Conservation (phyloP, 2,888 invertebrate genomes). For the Macaria liturata region DNA sequence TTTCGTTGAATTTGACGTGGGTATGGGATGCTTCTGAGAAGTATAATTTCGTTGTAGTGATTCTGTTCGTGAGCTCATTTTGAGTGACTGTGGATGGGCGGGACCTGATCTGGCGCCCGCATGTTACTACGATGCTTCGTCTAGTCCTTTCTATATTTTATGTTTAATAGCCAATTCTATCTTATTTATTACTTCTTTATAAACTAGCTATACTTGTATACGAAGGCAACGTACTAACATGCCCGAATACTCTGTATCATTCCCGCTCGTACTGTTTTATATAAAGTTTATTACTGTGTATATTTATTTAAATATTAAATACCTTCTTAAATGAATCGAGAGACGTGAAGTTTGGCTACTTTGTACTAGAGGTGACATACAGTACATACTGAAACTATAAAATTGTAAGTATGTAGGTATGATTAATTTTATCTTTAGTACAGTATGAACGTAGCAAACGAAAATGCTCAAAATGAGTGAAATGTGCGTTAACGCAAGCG, state of each 20-base stretch:
- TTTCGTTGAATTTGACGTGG: constrained; percentile 18
- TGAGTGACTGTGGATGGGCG: constrained; percentile 61
- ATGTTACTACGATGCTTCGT: constrained; percentile 52
- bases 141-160: constrained; percentile 19
- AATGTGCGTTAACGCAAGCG: constrained; percentile 55
- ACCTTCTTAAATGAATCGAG: constrained; percentile 50
- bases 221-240: constrained; percentile 55
- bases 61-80: constrained; percentile 55
- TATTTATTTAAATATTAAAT: constrained; percentile 67
- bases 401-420: not conserved
- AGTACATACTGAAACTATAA: not conserved
- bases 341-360: constrained; percentile 18
- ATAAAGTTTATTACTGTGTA: constrained; percentile 51
- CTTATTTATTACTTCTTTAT: not conserved
- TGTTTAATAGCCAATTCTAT: not conserved
- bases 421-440: constrained; percentile 19
- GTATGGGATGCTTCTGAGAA: constrained; percentile 17
- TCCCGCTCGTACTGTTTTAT: constrained; percentile 60
- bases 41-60: constrained; percentile 35
- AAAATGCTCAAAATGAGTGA: constrained; percentile 70
- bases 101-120: constrained; percentile 57
- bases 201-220: not conserved
- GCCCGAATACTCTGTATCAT: constrained; percentile 65
- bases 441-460: constrained; percentile 28
- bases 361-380: constrained; percentile 16